Evolutionary conservation across 2,113 vertebrate genomes (phyloP).

Genomic region (Pholis gunnellus): DNA sequence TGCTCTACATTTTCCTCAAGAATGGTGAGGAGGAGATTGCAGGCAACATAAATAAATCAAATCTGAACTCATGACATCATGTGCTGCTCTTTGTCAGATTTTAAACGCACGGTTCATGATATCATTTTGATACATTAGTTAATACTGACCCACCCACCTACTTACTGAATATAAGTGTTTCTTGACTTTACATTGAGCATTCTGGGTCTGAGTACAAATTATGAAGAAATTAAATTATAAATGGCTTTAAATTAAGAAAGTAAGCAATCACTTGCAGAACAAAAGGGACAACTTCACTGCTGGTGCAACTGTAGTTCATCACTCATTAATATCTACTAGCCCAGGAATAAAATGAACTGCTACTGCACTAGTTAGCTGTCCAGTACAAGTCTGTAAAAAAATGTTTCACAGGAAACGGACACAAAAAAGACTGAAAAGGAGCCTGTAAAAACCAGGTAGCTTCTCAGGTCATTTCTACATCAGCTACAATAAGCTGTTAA

Average conservation of each 20-base stretch:
- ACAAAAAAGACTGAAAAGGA: neutral
- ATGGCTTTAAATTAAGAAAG: neutral
- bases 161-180: neutral
- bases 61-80: neutral
- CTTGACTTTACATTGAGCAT: too few relatives aligned
- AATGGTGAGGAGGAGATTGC: slow-evolving; percentile 84
- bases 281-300: neutral
- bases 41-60: neutral
- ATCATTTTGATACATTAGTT: neutral
- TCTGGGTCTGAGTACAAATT: too few relatives aligned
- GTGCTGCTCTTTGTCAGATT: neutral
- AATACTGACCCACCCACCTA: neutral
- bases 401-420: neutral
- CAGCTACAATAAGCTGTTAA: neutral
- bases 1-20: slow-evolving; percentile 98
- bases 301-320: neutral
- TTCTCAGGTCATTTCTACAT: neutral
- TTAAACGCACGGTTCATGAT: neutral
- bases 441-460: neutral
- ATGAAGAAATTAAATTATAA: neutral
- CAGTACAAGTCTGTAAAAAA: neutral
- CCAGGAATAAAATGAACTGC: neutral
- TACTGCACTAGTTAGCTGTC: neutral
- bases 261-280: neutral
- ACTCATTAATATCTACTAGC: neutral